phyloP scores from a whole-genome alignment of 2,888 invertebrate genomes.

The Aspidiotus destructor region DNA sequence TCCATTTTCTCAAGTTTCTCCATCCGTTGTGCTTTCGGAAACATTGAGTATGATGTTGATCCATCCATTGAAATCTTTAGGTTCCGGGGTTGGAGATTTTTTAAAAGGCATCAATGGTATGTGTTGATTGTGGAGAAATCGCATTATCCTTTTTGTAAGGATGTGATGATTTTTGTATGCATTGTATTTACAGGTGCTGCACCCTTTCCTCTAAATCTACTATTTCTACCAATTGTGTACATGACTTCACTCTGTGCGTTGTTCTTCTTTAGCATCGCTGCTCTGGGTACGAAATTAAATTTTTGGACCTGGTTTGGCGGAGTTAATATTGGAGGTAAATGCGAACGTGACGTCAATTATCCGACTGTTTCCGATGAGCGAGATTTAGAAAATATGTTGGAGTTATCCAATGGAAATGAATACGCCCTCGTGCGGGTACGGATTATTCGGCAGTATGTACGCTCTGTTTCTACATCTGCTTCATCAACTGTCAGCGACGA shows the following conservation, averaged over 20 bases:
- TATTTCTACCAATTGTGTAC: constrained; percentile 17
- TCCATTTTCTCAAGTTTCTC: constrained; percentile 16
- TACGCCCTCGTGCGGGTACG: background rate
- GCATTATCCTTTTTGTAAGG: no score
- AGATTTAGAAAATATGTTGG: constrained; percentile 3
- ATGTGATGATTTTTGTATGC: no score
- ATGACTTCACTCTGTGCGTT: constrained; percentile 2
- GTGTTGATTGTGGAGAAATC: background rate
- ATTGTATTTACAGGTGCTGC: constrained; percentile 5
- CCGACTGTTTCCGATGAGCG: constrained; percentile 2
- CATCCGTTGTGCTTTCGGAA: constrained; percentile 18
- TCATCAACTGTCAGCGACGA: no score
- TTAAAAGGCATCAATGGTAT: constrained; percentile 6
- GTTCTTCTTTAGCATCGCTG: constrained; percentile 5
- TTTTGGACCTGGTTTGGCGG: constrained; percentile 22
- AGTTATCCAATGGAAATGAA: background rate
- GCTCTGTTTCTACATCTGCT: no score
- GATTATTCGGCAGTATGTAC: background rate
- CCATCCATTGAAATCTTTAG: constrained; percentile 19
- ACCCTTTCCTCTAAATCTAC: constrained; percentile 6
- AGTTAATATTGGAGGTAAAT: constrained; percentile 9
- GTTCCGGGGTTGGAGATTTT: constrained; percentile 18
- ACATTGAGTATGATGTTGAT: constrained; percentile 18
- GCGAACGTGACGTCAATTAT: background rate
- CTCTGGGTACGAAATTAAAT: constrained; percentile 11